These are phyloP conservation scores for Acleris cristana DNA, from an alignment of 2,888 invertebrate species.

Conservation along the genomic window DNA sequence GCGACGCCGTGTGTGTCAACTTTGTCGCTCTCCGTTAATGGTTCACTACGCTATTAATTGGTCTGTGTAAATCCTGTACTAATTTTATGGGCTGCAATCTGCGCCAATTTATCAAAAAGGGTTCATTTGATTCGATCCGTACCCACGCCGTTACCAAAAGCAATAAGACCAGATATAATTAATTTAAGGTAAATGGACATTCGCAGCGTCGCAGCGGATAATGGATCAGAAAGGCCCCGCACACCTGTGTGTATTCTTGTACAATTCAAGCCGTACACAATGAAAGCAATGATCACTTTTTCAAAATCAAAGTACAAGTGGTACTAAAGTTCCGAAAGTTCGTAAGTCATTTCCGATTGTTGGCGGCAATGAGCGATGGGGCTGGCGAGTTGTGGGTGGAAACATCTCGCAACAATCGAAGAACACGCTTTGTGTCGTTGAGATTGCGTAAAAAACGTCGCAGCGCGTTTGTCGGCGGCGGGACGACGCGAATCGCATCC, in stretches of 20 bases:
- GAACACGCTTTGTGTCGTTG: constrained; percentile 60
- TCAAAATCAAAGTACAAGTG: constrained; percentile 62
- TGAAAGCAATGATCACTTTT: constrained; percentile 51
- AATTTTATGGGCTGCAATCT: constrained; percentile 47
- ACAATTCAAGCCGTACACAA: constrained; percentile 48
- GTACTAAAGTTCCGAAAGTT: constrained; percentile 69
- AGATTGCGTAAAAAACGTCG: constrained; percentile 74
- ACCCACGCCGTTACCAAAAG: constrained; percentile 9
- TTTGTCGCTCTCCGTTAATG: constrained; percentile 70
- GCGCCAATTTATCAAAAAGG: constrained; percentile 44
- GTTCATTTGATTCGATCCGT: constrained; percentile 45
- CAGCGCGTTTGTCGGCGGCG: constrained; percentile 70
- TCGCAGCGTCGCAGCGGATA: constrained; percentile 9
- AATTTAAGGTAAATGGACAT: neutral
- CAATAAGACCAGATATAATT: neutral
- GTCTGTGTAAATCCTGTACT: constrained; percentile 50
- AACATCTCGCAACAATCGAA: constrained; percentile 79
- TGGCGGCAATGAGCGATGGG: constrained; percentile 74
- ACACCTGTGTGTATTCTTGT: constrained; percentile 71
- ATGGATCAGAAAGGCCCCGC: constrained; percentile 35
- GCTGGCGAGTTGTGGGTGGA: constrained; percentile 80
- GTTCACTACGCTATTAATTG: constrained; percentile 64
- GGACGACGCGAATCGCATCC: constrained; percentile 81
- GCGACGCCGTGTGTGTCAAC: constrained; percentile 69
- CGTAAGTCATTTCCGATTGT: constrained; percentile 79